These are phyloP conservation scores for Petrolisthes manimaculis DNA, from an alignment of 2,888 invertebrate genomes.

Conservation along the genomic window DNA sequence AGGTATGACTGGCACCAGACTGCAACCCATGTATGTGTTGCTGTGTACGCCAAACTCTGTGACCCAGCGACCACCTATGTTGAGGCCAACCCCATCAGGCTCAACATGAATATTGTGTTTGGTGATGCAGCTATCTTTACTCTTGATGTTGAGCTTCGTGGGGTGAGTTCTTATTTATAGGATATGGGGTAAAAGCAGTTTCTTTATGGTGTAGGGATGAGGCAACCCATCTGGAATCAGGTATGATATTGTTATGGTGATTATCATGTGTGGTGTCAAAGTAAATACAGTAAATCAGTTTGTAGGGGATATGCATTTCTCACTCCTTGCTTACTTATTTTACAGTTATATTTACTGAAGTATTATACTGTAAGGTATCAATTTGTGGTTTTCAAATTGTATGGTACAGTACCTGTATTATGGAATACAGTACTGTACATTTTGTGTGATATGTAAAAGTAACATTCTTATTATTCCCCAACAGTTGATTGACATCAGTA, in stretches of 20 bases:
- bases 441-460: too few species aligned
- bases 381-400: too few species aligned
- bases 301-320: too few species aligned
- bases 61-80: conserved; percentile 82
- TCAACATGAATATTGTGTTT: conserved; percentile 77
- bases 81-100: conserved; percentile 85
- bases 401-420: too few species aligned
- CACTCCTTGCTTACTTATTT: too few species aligned
- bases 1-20: conserved; percentile 98
- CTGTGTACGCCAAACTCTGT: conserved; percentile 92
- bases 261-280: neutral
- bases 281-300: neutral
- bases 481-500: conserved; percentile 82
- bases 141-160: conserved; percentile 65
- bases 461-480: conserved; percentile 37
- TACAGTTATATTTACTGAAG: too few species aligned
- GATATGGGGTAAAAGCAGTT: neutral
- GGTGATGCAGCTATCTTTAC: conserved; percentile 59
- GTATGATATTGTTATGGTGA: neutral
- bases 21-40: conserved; percentile 83
- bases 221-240: neutral
- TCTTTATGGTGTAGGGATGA: neutral
- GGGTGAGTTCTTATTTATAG: conserved; percentile 54
- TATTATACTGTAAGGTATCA: too few species aligned
- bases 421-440: too few species aligned